phyloP scores from a whole-genome alignment of 2,113 vertebrate genomes.

The Pelmatolapia mariae region DNA sequence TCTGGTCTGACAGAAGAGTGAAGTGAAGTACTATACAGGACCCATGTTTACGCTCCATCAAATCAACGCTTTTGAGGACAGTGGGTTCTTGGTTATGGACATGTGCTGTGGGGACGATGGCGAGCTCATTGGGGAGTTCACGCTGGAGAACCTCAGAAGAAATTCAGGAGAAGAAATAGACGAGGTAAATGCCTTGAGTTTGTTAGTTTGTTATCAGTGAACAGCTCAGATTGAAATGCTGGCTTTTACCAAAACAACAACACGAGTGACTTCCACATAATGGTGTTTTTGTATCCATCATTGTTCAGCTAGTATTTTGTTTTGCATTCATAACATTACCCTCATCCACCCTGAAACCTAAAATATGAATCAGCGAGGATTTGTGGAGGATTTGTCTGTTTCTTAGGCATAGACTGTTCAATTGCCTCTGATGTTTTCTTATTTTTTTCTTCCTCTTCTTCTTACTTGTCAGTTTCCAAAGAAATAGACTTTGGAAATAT shows the following conservation, averaged over 20 bases:
- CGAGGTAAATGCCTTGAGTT: constrained; percentile 66
- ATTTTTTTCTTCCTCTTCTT: background rate
- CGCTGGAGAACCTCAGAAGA: constrained; percentile 80
- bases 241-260: background rate
- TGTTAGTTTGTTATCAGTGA: background rate
- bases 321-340: background rate
- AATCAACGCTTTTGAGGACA: constrained; percentile 89
- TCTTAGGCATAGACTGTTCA: background rate
- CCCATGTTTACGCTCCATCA: constrained; percentile 84
- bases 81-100: constrained; percentile 84
- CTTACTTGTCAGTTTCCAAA: background rate
- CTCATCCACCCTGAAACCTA: background rate
- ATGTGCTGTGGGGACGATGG: constrained; percentile 86
- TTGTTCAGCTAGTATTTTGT: background rate
- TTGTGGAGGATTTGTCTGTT: background rate
- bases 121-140: constrained; percentile 70
- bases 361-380: background rate
- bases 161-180: constrained; percentile 75
- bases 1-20: constrained; percentile 48
- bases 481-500: background rate
- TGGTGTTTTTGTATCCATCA: background rate
- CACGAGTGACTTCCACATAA: background rate
- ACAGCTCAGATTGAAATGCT: background rate
- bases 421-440: background rate
- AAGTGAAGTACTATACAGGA: constrained; percentile 68